These are phyloP conservation scores for Scolopax rusticola DNA, from an alignment of 2,797 vertebrate genomes.

Conservation along the genomic window DNA sequence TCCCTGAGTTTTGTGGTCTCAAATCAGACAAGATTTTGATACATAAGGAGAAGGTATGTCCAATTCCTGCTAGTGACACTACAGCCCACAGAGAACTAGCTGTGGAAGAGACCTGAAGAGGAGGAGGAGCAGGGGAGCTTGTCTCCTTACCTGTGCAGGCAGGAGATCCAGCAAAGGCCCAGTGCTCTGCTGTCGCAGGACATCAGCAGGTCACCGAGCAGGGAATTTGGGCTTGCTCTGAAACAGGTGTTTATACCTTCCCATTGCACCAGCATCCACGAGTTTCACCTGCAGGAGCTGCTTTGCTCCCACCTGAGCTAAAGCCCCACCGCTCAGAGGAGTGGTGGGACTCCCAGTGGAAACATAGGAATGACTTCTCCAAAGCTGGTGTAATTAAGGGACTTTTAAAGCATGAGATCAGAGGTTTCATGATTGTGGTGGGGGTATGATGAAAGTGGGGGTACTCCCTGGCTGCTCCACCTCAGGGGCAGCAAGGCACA, in stretches of 20 bases:
- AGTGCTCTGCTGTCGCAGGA: accelerated
- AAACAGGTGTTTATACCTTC: neutral
- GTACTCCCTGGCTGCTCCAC: neutral
- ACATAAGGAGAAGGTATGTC: neutral
- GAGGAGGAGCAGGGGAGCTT: neutral
- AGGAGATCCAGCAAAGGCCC: accelerated
- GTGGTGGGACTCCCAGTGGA: neutral
- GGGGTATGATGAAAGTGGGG: neutral
- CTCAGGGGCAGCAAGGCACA: neutral
- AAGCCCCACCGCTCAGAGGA: neutral
- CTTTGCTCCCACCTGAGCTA: neutral
- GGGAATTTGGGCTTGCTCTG: accelerated
- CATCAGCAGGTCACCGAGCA: accelerated
- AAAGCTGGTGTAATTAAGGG: neutral
- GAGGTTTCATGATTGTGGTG: neutral
- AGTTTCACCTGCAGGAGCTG: neutral
- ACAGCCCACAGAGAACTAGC: neutral
- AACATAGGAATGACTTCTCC: neutral
- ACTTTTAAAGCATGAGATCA: neutral
- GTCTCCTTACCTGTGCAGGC: neutral
- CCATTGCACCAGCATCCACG: neutral
- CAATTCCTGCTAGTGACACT: too few relatives aligned
- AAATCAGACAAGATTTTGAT: neutral
- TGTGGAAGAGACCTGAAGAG: neutral
- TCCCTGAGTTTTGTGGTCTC: neutral